Evolutionary conservation across 2,113 vertebrate species (phyloP).

Genomic region (Burhinus oedicnemus): DNA sequence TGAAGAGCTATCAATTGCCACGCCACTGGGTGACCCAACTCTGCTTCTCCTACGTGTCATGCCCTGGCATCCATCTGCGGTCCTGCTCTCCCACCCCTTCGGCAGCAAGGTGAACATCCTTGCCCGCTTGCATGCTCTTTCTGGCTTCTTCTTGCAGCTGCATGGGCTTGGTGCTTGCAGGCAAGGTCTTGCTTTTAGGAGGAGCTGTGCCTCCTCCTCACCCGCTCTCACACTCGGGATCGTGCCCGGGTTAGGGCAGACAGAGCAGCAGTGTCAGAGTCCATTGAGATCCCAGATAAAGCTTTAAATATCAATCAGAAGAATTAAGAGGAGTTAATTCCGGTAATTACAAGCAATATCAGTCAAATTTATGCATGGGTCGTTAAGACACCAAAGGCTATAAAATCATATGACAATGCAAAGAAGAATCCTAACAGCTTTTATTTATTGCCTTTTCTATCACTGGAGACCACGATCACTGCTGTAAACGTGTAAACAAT

Average conservation of each 20-base stretch:
- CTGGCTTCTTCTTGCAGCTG: not conserved
- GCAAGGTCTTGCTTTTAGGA: not conserved
- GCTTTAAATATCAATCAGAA: not conserved
- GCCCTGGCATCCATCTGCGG: not conserved
- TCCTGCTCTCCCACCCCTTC: not conserved
- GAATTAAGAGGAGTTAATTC: constrained; percentile 59
- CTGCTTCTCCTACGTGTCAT: not conserved
- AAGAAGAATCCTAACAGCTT: constrained; percentile 54
- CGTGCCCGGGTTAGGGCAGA: not conserved
- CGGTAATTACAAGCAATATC: constrained; percentile 58
- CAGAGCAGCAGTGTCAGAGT: not conserved
- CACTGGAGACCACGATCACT: constrained; percentile 20
- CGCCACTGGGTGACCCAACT: not conserved
- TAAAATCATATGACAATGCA: constrained; percentile 66
- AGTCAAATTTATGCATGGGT: constrained; percentile 56
- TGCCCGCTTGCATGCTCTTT: not conserved
- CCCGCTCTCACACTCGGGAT: not conserved
- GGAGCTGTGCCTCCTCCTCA: not conserved
- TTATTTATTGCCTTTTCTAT: constrained; percentile 70
- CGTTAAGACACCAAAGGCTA: constrained; percentile 53
- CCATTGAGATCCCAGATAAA: not conserved
- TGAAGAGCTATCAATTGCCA: rapidly evolving
- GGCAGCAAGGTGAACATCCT: no score
- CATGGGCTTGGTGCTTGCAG: not conserved
- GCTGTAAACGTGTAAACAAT: constrained; percentile 62